Evolutionary conservation across 2,888 invertebrate genomes (phyloP), one percentile per base, ranked within the genome.

Genomic region (Nemotelus pantherinus): DNA sequence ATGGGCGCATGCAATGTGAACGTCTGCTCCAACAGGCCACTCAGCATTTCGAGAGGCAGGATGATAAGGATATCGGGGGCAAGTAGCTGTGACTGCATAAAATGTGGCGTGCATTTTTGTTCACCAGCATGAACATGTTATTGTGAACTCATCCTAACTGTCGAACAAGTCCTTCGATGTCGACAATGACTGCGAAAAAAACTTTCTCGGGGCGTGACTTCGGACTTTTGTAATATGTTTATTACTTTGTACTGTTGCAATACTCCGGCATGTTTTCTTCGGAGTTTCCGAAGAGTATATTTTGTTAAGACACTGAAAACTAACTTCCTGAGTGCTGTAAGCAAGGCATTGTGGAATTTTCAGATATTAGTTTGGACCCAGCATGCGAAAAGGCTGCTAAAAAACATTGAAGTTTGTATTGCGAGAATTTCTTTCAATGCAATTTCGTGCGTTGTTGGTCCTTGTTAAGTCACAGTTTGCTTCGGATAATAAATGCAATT

Each of bases 11-110:
- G 39, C 44, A 60, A 3, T 70, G 70, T 7, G 25, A 9, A 25
- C 25, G 25, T 25, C 25, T 25, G 25, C 25, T 25, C 25, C 25
- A 25, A 25, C 25, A 25, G 25, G 25, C 25, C 25, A 25, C 25
- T 25, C 25, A 25, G 25, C 25, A 25, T 25, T 25, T 25, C 25
- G 25, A 25, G 25, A 25, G 25, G 25, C 25, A 25, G 25, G 25
- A 25, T 25, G 25, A 25, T 25, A 25, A 25, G 25, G 25, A 25
- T 25, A 1, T 25, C 25, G 25, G 72, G 58, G 58, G 60, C 57
- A 72, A 72, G 63, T 74, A 74, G 74, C 74, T 74, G 74, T 10
- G 74, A 74, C 74, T 74, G 74, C 72, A 72, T 60, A 72, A 72
- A 72, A 60, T 72, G 72, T 58, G 39, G 70, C 53, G 72, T 72